phyloP scores from a whole-genome alignment of 2,797 vertebrate species.

The Sebastes taczanowskii region DNA sequence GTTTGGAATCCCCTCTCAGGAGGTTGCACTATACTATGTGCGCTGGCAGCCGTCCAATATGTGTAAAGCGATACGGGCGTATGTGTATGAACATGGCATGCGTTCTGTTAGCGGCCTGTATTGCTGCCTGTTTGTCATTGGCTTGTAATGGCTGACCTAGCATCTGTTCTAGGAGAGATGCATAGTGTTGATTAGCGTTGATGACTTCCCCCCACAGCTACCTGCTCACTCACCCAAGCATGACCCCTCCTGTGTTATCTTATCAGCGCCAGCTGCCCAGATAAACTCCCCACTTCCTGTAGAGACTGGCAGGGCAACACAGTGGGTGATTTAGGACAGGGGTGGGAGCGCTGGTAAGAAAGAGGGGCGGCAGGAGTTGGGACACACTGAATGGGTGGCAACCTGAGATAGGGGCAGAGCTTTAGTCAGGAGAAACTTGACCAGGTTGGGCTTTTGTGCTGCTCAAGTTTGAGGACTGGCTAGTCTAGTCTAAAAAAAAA shows the following conservation, averaged over 20 bases:
- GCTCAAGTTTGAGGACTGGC: constrained; percentile 12
- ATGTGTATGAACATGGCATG: constrained; percentile 23
- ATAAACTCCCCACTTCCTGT: constrained; percentile 70
- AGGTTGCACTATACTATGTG: constrained; percentile 3
- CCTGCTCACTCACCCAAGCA: constrained; percentile 68
- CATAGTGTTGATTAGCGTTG: constrained; percentile 51
- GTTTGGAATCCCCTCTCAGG: constrained; percentile 29
- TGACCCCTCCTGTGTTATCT: constrained; percentile 63
- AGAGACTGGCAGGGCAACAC: constrained; percentile 38
- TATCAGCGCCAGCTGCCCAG: constrained; percentile 68
- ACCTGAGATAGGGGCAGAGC: constrained; percentile 29
- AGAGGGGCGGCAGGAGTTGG: not conserved
- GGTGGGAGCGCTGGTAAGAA: not conserved
- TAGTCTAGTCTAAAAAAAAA: constrained; percentile 1
- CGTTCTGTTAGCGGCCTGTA: constrained; percentile 19
- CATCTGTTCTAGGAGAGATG: constrained; percentile 63
- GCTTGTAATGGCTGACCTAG: constrained; percentile 58
- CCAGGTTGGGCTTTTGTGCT: constrained; percentile 24
- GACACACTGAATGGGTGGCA: constrained; percentile 19
- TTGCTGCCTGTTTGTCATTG: constrained; percentile 39
- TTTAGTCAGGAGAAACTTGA: constrained; percentile 39
- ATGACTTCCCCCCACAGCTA: constrained; percentile 47
- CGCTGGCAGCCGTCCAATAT: constrained; percentile 19
- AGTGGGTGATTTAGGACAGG: constrained; percentile 15
- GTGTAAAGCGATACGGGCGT: constrained; percentile 17